A percentile compares a stretch with the other conserved stretches of the same genome.
Conservation (phyloP, 2,888 invertebrate species). For the Tenthredo mesomela region DNA sequence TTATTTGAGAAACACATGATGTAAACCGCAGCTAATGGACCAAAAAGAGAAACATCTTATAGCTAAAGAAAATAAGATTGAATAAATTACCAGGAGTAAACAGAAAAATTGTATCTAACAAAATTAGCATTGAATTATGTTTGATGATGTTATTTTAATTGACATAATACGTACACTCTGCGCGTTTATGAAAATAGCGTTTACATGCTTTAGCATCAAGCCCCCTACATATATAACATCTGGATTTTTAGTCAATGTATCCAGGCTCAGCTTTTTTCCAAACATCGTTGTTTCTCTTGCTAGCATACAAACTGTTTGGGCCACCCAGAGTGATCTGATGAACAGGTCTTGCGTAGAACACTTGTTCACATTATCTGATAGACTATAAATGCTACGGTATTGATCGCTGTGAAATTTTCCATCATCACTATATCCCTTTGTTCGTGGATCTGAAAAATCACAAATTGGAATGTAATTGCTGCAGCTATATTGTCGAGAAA, state of each 20-base stretch:
- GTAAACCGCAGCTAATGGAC: too few relatives aligned
- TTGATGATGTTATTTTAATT: background rate
- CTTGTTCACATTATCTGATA: constrained; percentile 85
- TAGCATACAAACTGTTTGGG: constrained; percentile 83
- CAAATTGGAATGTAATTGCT: constrained; percentile 50
- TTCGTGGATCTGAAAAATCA: constrained; percentile 65
- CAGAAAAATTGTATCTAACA: background rate
- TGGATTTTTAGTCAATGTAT: constrained; percentile 69
- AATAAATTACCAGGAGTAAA: background rate
- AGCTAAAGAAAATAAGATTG: background rate
- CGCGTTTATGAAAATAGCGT: constrained; percentile 92
- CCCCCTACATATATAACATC: constrained; percentile 81
- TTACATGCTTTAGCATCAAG: constrained; percentile 86
- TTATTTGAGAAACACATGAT: constrained; percentile 16
- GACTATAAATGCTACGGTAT: constrained; percentile 79
- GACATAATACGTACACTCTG: constrained; percentile 78
- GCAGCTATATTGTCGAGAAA: background rate
- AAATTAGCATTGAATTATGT: background rate
- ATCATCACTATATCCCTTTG: constrained; percentile 68
- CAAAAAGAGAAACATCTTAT: background rate
- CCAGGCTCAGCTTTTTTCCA: constrained; percentile 65
- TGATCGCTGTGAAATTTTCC: constrained; percentile 71
- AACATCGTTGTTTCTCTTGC: constrained; percentile 82
- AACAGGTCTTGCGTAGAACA: constrained; percentile 85
- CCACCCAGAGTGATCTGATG: constrained; percentile 83